A percentile compares a stretch with the other conserved stretches of the same genome.
Evolutionary conservation across 2,888 invertebrate genomes (phyloP).

Genomic region (Timandra comae): DNA sequence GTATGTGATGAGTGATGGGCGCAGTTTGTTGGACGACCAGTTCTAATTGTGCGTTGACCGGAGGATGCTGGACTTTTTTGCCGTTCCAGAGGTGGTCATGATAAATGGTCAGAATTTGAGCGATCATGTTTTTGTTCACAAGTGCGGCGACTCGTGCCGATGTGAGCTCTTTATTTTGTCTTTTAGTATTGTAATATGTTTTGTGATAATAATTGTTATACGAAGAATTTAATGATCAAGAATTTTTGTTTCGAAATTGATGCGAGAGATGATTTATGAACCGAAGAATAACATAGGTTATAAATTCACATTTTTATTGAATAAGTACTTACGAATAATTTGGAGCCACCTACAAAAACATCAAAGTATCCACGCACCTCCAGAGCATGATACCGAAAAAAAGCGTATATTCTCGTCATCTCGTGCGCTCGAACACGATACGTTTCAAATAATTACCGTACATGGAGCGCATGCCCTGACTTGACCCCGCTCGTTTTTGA

Average conservation of each 20-base stretch:
- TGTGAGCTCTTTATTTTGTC: conserved; percentile 30
- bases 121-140: conserved; percentile 30
- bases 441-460: conserved; percentile 37
- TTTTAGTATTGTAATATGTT: no score
- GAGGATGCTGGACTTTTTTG: conserved; percentile 31
- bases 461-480: conserved; percentile 20
- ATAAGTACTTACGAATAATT: no score
- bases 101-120: conserved; percentile 39
- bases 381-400: neutral
- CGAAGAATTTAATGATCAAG: no score
- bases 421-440: conserved; percentile 18
- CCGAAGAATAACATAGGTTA: no score
- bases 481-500: conserved; percentile 42
- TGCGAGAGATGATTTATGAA: no score
- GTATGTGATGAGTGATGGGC: conserved; percentile 30
- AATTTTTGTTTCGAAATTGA: no score
- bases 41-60: conserved; percentile 57
- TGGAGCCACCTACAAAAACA: no score
- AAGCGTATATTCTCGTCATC: neutral
- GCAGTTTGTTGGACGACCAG: conserved; percentile 12
- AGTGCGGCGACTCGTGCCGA: conserved; percentile 21
- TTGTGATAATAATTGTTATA: no score
- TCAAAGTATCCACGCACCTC: neutral
- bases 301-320: no score
- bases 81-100: conserved; percentile 36